Conservation (phyloP, 2,888 invertebrate genomes). For the Eugnorisma glareosa region DNA sequence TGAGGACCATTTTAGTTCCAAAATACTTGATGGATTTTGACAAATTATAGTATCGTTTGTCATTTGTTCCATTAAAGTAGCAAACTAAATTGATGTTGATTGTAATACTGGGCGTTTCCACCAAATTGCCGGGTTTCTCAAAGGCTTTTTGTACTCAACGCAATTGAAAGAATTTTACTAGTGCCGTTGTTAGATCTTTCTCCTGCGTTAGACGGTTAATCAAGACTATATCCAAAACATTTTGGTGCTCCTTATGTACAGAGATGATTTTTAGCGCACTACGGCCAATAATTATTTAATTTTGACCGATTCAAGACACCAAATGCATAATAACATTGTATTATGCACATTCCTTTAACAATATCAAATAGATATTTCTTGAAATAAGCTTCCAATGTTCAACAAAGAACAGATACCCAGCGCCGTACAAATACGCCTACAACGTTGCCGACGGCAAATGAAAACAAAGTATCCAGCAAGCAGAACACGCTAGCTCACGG, state of each 20-base stretch:
- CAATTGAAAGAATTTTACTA: not conserved
- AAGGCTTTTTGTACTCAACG: not conserved
- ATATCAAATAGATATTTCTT: conserved; percentile 5
- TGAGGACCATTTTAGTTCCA: conserved; percentile 15
- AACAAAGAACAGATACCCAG: conserved; percentile 40
- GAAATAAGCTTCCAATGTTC: conserved; percentile 27
- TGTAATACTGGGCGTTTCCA: not conserved
- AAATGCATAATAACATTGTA: not conserved
- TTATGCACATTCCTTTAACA: not conserved
- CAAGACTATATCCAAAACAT: not conserved
- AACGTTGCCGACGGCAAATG: conserved; percentile 70
- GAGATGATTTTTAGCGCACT: not conserved
- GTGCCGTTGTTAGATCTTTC: not conserved
- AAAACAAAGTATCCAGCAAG: conserved; percentile 32
- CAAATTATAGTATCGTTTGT: conserved; percentile 4
- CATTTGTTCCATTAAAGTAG: not conserved
- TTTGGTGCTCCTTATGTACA: not conserved
- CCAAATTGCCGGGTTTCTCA: not conserved
- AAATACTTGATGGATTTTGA: conserved; percentile 16
- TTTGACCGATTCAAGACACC: not conserved
- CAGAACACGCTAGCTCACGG: conserved; percentile 6
- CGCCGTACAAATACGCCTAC: conserved; percentile 74
- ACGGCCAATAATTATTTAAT: not conserved
- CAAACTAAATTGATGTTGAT: not conserved
- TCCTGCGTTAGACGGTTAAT: not conserved